Percentiles rank a stretch among this genome's conserved stretches.
phyloP scores from a whole-genome alignment of 37 sponge, comb jelly and placozoan genomes.

The Bolinopsis microptera region DNA sequence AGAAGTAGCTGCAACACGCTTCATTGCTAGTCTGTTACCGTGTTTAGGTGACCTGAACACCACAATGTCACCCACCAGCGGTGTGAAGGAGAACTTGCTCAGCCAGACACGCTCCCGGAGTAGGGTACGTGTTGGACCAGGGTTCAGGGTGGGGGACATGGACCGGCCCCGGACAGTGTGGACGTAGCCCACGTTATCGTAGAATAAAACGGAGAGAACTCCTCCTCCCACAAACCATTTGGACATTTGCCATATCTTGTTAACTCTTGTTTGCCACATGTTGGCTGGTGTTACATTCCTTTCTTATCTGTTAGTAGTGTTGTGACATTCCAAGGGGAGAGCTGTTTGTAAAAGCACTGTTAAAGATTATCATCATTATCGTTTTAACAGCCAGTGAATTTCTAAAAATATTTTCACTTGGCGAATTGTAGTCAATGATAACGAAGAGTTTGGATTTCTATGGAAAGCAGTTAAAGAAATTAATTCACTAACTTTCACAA shows the following conservation, averaged over 20 bases:
- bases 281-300: neutral
- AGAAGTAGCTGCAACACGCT: neutral
- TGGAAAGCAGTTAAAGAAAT: no score
- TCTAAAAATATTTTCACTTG: no score
- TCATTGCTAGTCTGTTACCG: conserved; percentile 29
- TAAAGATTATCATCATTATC: no score
- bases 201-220: neutral
- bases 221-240: conserved; percentile 51
- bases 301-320: neutral
- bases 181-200: conserved; percentile 47
- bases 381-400: no score
- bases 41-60: conserved; percentile 61
- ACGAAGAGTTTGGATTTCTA: no score
- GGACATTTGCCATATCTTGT: neutral
- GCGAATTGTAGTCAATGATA: no score
- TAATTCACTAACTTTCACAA: no score
- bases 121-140: conserved; percentile 49
- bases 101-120: conserved; percentile 51
- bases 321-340: no score
- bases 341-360: no score
- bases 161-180: conserved; percentile 49
- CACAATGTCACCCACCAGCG: conserved; percentile 12
- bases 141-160: conserved; percentile 51
- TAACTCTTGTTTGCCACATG: neutral
- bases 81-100: neutral